phyloP scores from a whole-genome alignment of 1,140 invertebrate genomes.

The Nylanderia fulva region DNA sequence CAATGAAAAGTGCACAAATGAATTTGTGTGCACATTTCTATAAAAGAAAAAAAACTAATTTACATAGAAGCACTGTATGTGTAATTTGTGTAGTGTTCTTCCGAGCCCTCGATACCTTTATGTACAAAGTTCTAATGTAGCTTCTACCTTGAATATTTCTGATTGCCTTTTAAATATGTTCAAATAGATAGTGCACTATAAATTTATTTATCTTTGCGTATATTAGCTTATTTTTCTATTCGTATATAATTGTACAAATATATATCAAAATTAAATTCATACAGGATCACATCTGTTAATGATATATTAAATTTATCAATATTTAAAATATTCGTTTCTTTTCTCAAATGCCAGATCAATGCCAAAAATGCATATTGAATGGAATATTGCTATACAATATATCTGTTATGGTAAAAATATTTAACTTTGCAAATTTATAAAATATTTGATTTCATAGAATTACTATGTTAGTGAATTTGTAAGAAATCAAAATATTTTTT shows the following conservation, averaged over 20 bases:
- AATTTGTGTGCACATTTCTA: constrained; percentile 74
- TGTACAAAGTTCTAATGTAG: constrained; percentile 82
- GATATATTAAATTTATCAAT: neutral
- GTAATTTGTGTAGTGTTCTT: constrained; percentile 80
- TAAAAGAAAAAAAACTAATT: constrained; percentile 75
- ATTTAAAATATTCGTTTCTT: constrained; percentile 1
- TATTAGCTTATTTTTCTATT: constrained; percentile 14
- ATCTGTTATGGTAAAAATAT: constrained; percentile 33
- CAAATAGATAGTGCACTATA: constrained; percentile 19
- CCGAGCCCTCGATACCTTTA: constrained; percentile 79
- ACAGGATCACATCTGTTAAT: neutral
- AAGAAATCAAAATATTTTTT: constrained; percentile 2
- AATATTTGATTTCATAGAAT: constrained; percentile 20
- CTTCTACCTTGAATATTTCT: constrained; percentile 72
- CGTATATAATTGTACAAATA: neutral
- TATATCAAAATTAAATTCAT: constrained; percentile 3
- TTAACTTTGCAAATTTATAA: constrained; percentile 16
- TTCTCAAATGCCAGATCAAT: constrained; percentile 58
- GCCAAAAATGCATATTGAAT: constrained; percentile 40
- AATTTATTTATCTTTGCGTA: constrained; percentile 45
- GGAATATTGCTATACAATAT: constrained; percentile 11
- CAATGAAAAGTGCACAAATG: constrained; percentile 74
- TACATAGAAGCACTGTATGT: constrained; percentile 82
- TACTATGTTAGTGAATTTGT: neutral
- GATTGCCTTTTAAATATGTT: constrained; percentile 34